phyloP scores from a whole-genome alignment of 1,140 invertebrate species.

The Reticulitermes speratus region DNA sequence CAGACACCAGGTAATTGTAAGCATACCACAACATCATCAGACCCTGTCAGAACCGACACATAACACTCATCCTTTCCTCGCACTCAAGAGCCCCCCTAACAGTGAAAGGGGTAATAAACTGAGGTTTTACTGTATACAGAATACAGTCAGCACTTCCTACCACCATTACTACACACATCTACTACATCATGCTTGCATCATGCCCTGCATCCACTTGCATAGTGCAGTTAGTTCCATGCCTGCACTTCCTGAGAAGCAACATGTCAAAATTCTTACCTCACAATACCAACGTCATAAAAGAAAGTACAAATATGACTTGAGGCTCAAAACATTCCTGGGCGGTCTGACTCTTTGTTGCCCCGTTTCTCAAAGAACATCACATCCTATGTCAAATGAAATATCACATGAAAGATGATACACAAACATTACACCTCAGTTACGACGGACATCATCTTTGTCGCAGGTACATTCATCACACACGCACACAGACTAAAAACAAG shows the following conservation, averaged over 20 bases:
- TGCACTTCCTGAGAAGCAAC: neutral
- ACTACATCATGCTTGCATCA: neutral
- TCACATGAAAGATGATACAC: conserved; percentile 12
- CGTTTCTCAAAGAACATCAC: conserved; percentile 71
- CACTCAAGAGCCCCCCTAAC: too few species aligned
- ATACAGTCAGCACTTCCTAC: neutral
- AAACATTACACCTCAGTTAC: neutral
- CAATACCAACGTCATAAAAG: neutral
- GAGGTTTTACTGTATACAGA: neutral
- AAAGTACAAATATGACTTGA: neutral
- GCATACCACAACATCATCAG: too few species aligned
- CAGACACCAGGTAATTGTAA: too few species aligned
- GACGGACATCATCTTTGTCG: neutral
- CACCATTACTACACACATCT: neutral
- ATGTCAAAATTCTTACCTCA: neutral
- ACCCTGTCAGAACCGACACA: too few species aligned
- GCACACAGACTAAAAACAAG: conserved; percentile 36
- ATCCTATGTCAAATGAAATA: conserved; percentile 57
- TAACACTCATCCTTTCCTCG: neutral
- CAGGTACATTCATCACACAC: neutral
- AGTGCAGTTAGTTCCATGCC: neutral
- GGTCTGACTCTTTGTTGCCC: conserved; percentile 45
- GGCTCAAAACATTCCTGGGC: conserved; percentile 47
- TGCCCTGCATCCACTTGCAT: neutral
- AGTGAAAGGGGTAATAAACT: too few species aligned